Evolutionary conservation across 2,113 vertebrate species (phyloP).

Genomic region (Oxygymnocypris stewartii): DNA sequence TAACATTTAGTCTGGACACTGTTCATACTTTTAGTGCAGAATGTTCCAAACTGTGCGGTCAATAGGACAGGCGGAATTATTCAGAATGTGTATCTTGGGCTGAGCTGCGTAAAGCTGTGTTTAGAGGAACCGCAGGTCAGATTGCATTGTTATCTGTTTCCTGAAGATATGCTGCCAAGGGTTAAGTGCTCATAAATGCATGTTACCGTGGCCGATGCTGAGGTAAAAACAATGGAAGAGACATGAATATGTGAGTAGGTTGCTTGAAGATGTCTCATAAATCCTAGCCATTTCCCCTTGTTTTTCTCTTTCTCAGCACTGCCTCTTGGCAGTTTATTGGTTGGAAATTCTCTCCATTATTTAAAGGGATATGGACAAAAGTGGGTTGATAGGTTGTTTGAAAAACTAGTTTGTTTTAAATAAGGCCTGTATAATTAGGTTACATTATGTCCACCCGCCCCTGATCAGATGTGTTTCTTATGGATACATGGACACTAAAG

Average conservation of each 20-base stretch:
- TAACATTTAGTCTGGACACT: background rate
- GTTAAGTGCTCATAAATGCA: slow-evolving; percentile 84
- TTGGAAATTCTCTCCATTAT: slow-evolving; percentile 54
- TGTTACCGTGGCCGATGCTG: slow-evolving; percentile 89
- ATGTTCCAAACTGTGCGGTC: background rate
- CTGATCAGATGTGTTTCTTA: background rate
- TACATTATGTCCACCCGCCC: background rate
- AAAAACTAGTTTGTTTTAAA: background rate
- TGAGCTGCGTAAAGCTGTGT: slow-evolving; percentile 77
- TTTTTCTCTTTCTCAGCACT: slow-evolving; percentile 90
- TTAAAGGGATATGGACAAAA: slow-evolving; percentile 5
- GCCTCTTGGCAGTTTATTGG: slow-evolving; percentile 65
- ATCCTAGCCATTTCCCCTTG: slow-evolving; percentile 85
- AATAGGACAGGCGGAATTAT: slow-evolving; percentile 66
- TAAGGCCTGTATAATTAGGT: background rate
- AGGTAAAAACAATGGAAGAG: slow-evolving; percentile 63
- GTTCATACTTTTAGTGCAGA: background rate
- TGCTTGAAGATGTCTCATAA: slow-evolving; percentile 80
- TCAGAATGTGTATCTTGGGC: slow-evolving; percentile 74
- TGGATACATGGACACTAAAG: background rate
- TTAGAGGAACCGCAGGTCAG: slow-evolving; percentile 93
- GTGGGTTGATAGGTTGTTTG: background rate
- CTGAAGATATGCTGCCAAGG: slow-evolving; percentile 95
- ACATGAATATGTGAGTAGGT: slow-evolving; percentile 71
- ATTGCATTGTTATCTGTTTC: slow-evolving; percentile 97